Evolutionary conservation across 2,888 invertebrate species (phyloP).

Genomic region (Icerya purchasi): DNA sequence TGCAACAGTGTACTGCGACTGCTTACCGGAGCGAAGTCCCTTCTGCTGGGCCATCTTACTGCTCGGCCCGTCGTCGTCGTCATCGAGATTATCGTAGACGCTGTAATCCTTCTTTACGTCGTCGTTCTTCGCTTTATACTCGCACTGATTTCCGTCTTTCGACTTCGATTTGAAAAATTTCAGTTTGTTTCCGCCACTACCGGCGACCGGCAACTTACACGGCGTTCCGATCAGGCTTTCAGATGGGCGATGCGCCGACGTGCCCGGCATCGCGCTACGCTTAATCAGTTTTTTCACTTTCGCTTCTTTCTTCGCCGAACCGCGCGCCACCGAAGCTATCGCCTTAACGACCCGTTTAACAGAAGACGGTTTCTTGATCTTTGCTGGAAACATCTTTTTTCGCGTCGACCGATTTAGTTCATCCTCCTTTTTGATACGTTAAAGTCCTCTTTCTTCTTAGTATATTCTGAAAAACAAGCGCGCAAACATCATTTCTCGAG

Average conservation of each 20-base stretch:
- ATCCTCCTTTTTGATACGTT: too few species aligned
- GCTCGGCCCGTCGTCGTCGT: conserved; percentile 1
- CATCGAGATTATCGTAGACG: conserved; percentile 11
- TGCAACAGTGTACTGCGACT: too few species aligned
- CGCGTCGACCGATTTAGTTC: too few species aligned
- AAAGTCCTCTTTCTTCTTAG: too few species aligned
- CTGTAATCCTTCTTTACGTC: neutral
- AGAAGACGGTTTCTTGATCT: too few species aligned
- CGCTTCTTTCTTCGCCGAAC: conserved; percentile 6
- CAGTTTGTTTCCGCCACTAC: conserved; percentile 2
- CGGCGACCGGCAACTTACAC: too few species aligned
- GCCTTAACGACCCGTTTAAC: too few species aligned
- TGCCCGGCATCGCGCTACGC: conserved; percentile 10
- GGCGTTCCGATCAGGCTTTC: too few species aligned
- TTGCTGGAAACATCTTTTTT: too few species aligned
- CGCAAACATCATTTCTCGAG: too few species aligned
- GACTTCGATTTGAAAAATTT: conserved; percentile 7
- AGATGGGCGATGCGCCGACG: conserved; percentile 12
- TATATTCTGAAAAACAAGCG: too few species aligned
- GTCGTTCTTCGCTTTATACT: neutral
- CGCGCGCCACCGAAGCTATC: conserved; percentile 3
- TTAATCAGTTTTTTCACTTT: conserved; percentile 12
- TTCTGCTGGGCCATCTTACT: neutral
- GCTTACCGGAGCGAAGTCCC: too few species aligned
- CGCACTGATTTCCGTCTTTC: conserved; percentile 4